Percentiles rank a stretch among this genome's conserved stretches.
Conservation (phyloP, 2,113 vertebrate species). For the Solea senegalensis region DNA sequence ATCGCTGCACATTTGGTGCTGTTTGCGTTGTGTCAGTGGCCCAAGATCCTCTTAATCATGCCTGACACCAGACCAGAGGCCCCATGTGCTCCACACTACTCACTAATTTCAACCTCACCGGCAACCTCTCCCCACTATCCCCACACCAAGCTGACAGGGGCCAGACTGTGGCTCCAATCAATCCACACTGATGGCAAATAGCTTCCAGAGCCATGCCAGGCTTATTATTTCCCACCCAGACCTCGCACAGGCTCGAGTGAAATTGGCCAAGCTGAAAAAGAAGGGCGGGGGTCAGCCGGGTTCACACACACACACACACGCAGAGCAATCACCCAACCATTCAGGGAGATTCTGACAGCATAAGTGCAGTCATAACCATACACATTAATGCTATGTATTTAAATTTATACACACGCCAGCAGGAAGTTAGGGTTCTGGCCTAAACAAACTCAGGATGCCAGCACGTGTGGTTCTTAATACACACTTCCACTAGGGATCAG, state of each 20-base stretch:
- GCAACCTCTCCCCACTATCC: slow-evolving; percentile 52
- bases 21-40: slow-evolving; percentile 51
- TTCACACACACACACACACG: slow-evolving; percentile 13
- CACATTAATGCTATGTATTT: slow-evolving; percentile 39
- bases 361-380: slow-evolving; percentile 40
- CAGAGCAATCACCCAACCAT: slow-evolving; percentile 23
- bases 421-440: slow-evolving; percentile 55
- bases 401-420: slow-evolving; percentile 15
- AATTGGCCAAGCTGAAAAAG: slow-evolving; percentile 62
- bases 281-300: slow-evolving; percentile 45
- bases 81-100: slow-evolving; percentile 42
- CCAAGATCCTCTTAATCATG: slow-evolving; percentile 75
- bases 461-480: slow-evolving; percentile 57
- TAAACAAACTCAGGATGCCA: slow-evolving; percentile 74
- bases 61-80: slow-evolving; percentile 77
- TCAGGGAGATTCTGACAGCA: slow-evolving; percentile 44
- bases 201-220: slow-evolving; percentile 81
- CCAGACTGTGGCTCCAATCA: slow-evolving; percentile 73
- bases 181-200: slow-evolving; percentile 79
- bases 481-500: slow-evolving; percentile 57
- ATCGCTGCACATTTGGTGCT: slow-evolving; percentile 31
- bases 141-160: slow-evolving; percentile 66
- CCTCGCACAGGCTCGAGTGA: slow-evolving; percentile 70
- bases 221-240: slow-evolving; percentile 72
- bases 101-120: slow-evolving; percentile 66